Evolutionary conservation across 2,797 vertebrate species (phyloP), one percentile per base, ranked within the genome.

Genomic region (Moxostoma hubbsi): DNA sequence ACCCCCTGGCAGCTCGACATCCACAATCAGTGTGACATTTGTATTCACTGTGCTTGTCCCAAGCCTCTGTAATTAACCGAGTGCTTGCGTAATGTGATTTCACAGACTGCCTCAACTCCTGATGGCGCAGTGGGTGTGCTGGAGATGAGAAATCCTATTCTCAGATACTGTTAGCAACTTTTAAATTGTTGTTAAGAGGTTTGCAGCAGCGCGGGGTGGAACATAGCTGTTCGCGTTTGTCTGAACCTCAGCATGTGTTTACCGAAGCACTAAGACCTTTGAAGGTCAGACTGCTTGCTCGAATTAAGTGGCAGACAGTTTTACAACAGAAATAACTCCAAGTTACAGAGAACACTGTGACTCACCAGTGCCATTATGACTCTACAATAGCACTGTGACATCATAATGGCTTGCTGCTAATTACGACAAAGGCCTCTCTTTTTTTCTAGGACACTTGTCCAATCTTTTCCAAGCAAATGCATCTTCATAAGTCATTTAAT

Each of bases 61-160:
- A 55, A 84, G 84, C 74, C 46, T 64, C 81, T 49, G 72, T 86
- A 87, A 89, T 90, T 88, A 88, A 87, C 86, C 83, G 63, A n/a
- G 2, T 47, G 81, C 87, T 83, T 80, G 68, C 61, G 51, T 75
- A 81, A 85, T 81, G 78, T 83, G 82, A 69, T 76, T 85, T 86
- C 75, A 75, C 77, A 77, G 77, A 36, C 36, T 13, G 24, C n/a
- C 18, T 49, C 55, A 11, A 15, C 63, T 75, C 75, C 53, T 65
- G 49, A 66, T 53, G n/a, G 18, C 10, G n/a, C 46, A 5, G 67
- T 47, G 61, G 62, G 61, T 53, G 49, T 54, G 49, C 66, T 54
- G 66, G 66, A 70, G 67, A 36, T n/a, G 50, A 78, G 66, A 5
- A 24, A 9, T 45, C 59, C 76, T 64, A 49, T 62, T 62, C 58